phyloP scores from a whole-genome alignment of 2,113 vertebrate genomes.

The Opisthocomus hoazin region DNA sequence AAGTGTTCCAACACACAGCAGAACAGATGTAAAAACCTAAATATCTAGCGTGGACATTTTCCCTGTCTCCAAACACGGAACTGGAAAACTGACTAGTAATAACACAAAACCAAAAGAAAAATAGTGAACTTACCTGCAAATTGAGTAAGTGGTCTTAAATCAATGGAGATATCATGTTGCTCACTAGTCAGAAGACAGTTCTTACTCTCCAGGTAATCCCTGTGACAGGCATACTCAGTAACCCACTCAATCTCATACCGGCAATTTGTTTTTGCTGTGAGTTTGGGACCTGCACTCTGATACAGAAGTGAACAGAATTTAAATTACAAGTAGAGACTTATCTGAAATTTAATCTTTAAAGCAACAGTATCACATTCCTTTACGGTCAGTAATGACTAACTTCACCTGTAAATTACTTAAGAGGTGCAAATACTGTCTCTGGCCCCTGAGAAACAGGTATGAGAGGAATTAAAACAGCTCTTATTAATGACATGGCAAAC shows the following conservation, averaged over 20 bases:
- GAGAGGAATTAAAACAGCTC: background rate
- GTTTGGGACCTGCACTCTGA: slow-evolving; percentile 84
- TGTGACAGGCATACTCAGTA: slow-evolving; percentile 93
- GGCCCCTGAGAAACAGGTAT: background rate
- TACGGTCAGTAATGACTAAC: background rate
- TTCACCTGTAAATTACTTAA: background rate
- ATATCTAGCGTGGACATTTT: background rate
- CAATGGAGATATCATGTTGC: slow-evolving; percentile 86
- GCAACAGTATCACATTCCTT: background rate
- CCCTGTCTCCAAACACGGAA: background rate
- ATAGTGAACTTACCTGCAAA: slow-evolving; percentile 57
- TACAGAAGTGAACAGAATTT: background rate
- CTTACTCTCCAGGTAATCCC: slow-evolving; percentile 89
- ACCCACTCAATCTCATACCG: slow-evolving; percentile 93
- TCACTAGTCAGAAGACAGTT: slow-evolving; percentile 77
- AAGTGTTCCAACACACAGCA: background rate
- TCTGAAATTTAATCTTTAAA: background rate
- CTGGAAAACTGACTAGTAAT: background rate
- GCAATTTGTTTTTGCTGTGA: slow-evolving; percentile 86
- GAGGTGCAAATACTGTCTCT: background rate
- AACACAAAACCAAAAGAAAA: background rate
- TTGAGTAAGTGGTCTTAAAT: slow-evolving; percentile 80
- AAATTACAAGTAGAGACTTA: background rate
- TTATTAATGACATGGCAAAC: background rate
- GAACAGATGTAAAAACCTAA: background rate